phyloP scores from a whole-genome alignment of 2,888 invertebrate genomes.

The Cheilosia vulpina region DNA sequence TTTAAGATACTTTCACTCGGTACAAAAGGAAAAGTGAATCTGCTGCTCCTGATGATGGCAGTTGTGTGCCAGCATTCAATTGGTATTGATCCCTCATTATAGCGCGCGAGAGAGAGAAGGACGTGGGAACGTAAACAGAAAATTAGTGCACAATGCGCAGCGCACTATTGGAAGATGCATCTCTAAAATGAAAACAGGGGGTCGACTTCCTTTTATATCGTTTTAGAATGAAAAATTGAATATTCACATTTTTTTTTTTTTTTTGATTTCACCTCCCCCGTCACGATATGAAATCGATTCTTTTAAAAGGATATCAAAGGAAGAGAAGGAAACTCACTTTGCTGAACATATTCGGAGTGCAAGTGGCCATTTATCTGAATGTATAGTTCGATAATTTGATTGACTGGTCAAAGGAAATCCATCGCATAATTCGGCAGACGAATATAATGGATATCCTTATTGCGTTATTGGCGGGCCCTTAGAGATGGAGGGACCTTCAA shows the following conservation, averaged over 20 bases:
- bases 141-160: conserved; percentile 69
- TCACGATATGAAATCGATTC: conserved; percentile 62
- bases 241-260: conserved; percentile 45
- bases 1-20: conserved; percentile 66
- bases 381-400: conserved; percentile 76
- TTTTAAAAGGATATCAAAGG: conserved; percentile 70
- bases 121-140: conserved; percentile 77
- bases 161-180: conserved; percentile 52
- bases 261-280: conserved; percentile 37
- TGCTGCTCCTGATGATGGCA: conserved; percentile 23
- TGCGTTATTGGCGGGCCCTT: conserved; percentile 38
- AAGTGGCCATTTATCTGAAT: conserved; percentile 61
- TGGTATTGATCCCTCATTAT: conserved; percentile 73
- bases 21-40: conserved; percentile 59
- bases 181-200: conserved; percentile 21
- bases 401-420: conserved; percentile 77
- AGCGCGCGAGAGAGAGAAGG: conserved; percentile 5
- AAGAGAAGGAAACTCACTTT: conserved; percentile 59
- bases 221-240: conserved; percentile 52
- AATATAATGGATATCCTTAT: conserved; percentile 73
- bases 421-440: conserved; percentile 49
- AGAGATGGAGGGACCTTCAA: conserved; percentile 7
- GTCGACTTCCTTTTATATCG: conserved; percentile 53
- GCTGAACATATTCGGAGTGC: conserved; percentile 51
- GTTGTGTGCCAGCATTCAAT: conserved; percentile 43